These are phyloP conservation scores for Drosophila anceps DNA, from an alignment of 2,888 invertebrate genomes.

Conservation along the genomic window DNA sequence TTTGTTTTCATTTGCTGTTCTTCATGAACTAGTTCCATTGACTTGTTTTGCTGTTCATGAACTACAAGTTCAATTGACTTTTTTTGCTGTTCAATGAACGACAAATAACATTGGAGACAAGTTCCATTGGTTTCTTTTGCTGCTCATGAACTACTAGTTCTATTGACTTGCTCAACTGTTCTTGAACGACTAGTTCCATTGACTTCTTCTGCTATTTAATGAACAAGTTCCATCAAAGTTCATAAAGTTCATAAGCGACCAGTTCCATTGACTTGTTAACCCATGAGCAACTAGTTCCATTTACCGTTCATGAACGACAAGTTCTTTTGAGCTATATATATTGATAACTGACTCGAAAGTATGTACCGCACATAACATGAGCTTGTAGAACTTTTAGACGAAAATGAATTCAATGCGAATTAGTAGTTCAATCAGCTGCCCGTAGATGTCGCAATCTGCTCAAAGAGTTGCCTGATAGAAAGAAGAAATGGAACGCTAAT, in stretches of 20 bases:
- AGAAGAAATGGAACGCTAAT: slow-evolving; percentile 14
- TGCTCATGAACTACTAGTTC: neutral
- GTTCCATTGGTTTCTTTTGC: too few species aligned
- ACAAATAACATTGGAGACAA: too few species aligned
- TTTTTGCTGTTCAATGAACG: neutral
- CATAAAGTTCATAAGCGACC: too few species aligned
- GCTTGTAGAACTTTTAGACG: too few species aligned
- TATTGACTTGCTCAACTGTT: too few species aligned
- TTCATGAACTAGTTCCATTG: neutral
- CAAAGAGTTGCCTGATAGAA: slow-evolving; percentile 1
- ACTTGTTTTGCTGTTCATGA: neutral
- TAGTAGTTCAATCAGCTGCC: neutral
- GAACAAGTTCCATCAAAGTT: too few species aligned
- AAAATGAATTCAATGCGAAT: neutral
- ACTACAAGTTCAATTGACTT: neutral
- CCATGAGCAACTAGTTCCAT: too few species aligned
- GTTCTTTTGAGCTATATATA: neutral
- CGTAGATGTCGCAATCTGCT: neutral
- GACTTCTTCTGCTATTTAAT: too few species aligned
- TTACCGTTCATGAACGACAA: neutral
- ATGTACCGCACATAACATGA: neutral
- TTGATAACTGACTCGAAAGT: neutral
- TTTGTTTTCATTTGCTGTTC: neutral
- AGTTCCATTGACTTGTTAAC: too few species aligned
- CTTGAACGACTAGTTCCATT: neutral